Conservation (phyloP, 2,888 invertebrate genomes). For the Dascillus cervinus region DNA sequence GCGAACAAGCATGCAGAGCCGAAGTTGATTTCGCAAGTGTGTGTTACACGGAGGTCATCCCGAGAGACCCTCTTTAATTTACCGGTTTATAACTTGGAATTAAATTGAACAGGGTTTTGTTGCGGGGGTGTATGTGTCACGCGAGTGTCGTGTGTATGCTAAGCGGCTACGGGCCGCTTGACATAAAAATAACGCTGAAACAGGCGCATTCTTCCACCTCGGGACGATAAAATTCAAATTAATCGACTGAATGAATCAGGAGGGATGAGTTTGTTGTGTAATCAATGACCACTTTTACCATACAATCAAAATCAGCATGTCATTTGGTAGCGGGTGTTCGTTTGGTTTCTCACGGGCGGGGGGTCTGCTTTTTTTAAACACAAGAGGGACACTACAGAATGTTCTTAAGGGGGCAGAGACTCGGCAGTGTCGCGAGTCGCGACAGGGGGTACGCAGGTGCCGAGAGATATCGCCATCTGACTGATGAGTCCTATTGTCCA, state of each 20-base stretch:
- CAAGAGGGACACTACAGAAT: constrained; percentile 11
- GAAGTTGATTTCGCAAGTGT: constrained; percentile 29
- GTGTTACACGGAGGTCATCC: constrained; percentile 28
- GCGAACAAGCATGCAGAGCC: constrained; percentile 17
- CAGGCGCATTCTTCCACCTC: too few relatives aligned
- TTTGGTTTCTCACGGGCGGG: constrained; percentile 19
- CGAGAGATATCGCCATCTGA: constrained; percentile 28
- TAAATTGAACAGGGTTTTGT: constrained; percentile 33
- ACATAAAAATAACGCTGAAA: constrained; percentile 20
- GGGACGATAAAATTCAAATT: too few relatives aligned
- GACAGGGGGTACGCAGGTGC: constrained; percentile 24
- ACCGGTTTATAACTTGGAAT: constrained; percentile 42
- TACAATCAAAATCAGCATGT: constrained; percentile 14
- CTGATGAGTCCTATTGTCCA: constrained; percentile 26
- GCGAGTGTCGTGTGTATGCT: constrained; percentile 36
- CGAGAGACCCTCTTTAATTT: constrained; percentile 38
- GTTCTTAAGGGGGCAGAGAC: constrained; percentile 8
- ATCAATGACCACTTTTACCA: constrained; percentile 7
- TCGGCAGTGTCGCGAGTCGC: constrained; percentile 18
- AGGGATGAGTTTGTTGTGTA: too few relatives aligned
- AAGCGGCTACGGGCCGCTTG: constrained; percentile 25
- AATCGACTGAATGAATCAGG: too few relatives aligned
- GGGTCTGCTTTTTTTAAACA: constrained; percentile 10
- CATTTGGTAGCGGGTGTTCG: constrained; percentile 19
- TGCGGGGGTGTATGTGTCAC: constrained; percentile 25